phyloP scores from a whole-genome alignment of 2,797 vertebrate species.

The Miichthys miiuy region DNA sequence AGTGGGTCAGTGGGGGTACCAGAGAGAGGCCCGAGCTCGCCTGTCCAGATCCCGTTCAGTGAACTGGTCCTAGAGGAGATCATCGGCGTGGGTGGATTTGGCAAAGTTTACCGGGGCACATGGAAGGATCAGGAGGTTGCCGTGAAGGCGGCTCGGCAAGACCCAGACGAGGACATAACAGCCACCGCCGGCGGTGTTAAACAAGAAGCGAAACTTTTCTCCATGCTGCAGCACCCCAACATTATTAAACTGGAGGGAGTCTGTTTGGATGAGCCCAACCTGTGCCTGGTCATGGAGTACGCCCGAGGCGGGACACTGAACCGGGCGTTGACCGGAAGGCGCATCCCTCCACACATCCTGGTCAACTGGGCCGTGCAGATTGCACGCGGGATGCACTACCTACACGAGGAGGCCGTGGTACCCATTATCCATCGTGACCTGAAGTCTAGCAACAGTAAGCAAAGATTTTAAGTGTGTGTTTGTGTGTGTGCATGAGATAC shows the following conservation, averaged over 20 bases:
- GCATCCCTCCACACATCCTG: slow-evolving; percentile 94
- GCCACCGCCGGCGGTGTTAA: slow-evolving; percentile 91
- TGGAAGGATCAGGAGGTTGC: slow-evolving; percentile 94
- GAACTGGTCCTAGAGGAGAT: slow-evolving; percentile 93
- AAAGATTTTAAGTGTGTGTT: slow-evolving; percentile 18
- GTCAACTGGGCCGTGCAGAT: slow-evolving; percentile 98
- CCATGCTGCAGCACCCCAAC: slow-evolving; percentile 93
- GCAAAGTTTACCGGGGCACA: slow-evolving; percentile 94
- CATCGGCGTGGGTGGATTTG: slow-evolving; percentile 95
- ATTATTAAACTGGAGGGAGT: slow-evolving; percentile 94
- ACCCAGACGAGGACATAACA: slow-evolving; percentile 94
- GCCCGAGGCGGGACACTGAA: slow-evolving; percentile 94
- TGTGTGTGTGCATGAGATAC: neutral
- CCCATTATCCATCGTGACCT: slow-evolving; percentile 96
- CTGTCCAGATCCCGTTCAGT: slow-evolving; percentile 89
- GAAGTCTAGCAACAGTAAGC: slow-evolving; percentile 98
- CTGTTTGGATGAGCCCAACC: slow-evolving; percentile 93
- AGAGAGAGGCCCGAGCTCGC: slow-evolving; percentile 82
- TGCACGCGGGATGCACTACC: slow-evolving; percentile 94
- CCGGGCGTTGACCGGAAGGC: slow-evolving; percentile 90
- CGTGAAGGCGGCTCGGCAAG: slow-evolving; percentile 94
- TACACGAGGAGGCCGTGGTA: slow-evolving; percentile 94
- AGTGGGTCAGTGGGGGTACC: slow-evolving; percentile 63
- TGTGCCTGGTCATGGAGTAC: slow-evolving; percentile 96
- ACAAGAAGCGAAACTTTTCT: slow-evolving; percentile 94